Evolutionary conservation across 2,113 vertebrate genomes (phyloP).

Genomic region (Corynorhinus townsendii): DNA sequence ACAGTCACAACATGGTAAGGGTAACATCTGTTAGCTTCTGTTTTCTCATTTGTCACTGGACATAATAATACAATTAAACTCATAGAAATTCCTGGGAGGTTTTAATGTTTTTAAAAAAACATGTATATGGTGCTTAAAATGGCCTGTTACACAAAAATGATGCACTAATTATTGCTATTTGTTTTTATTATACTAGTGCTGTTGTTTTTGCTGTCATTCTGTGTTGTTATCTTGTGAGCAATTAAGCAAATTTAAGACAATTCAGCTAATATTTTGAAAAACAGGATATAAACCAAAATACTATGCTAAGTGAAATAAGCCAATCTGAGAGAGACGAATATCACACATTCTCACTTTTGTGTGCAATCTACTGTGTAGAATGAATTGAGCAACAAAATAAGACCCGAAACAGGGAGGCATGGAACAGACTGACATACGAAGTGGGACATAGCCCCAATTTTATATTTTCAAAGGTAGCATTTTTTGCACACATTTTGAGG

Average conservation of each 20-base stretch:
- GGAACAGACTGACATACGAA: too few relatives aligned
- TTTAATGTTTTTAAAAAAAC: background rate
- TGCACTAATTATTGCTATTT: background rate
- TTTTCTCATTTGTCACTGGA: background rate
- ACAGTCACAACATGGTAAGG: background rate
- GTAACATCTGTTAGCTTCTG: background rate
- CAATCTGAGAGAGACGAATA: too few relatives aligned
- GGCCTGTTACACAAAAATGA: background rate
- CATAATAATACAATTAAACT: background rate
- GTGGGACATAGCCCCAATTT: background rate
- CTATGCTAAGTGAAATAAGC: too few relatives aligned
- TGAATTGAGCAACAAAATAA: too few relatives aligned
- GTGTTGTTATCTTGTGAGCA: background rate
- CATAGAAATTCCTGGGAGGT: background rate
- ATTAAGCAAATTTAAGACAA: background rate
- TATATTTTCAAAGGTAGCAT: background rate
- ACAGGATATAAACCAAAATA: background rate
- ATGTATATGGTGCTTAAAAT: background rate
- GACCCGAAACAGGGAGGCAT: too few relatives aligned
- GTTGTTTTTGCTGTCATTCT: background rate
- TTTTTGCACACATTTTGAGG: background rate
- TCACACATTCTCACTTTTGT: too few relatives aligned
- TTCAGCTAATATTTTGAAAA: background rate
- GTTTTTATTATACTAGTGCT: background rate
- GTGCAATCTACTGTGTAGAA: too few relatives aligned